Evolutionary conservation across 2,797 vertebrate species (phyloP).

Genomic region (Catharus ustulatus): DNA sequence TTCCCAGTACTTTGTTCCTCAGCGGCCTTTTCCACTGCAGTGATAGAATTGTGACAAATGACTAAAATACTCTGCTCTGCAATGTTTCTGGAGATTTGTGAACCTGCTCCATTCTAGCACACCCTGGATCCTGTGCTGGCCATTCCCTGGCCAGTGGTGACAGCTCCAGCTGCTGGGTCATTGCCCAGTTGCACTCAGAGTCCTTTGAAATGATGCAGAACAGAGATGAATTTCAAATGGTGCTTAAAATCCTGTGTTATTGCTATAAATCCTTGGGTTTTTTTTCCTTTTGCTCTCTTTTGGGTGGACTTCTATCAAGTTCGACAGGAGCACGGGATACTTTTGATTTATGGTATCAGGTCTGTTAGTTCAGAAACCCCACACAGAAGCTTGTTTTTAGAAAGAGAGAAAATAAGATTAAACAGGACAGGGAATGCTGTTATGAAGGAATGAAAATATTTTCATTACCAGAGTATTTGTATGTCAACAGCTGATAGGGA

Average conservation of each 20-base stretch:
- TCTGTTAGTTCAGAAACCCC: constrained; percentile 54
- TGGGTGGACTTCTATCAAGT: constrained; percentile 4
- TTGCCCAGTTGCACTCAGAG: not conserved
- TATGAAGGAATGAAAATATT: constrained; percentile 91
- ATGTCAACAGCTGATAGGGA: constrained; percentile 89
- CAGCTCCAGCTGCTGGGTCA: not conserved
- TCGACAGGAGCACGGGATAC: not conserved
- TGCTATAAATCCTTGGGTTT: not conserved
- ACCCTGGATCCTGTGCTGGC: not conserved
- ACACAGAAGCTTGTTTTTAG: constrained; percentile 89
- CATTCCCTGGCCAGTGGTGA: not conserved
- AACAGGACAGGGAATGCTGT: constrained; percentile 77
- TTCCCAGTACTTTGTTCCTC: not conserved
- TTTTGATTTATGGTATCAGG: constrained; percentile 14
- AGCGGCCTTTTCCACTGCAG: not conserved
- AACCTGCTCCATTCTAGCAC: not conserved
- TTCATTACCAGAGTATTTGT: constrained; percentile 87
- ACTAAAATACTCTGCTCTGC: not conserved
- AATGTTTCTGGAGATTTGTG: not conserved
- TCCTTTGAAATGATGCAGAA: not conserved
- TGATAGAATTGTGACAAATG: not conserved
- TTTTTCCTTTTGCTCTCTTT: not conserved
- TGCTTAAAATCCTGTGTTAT: not conserved
- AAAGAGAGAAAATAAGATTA: constrained; percentile 79
- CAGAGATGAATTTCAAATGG: not conserved